phyloP scores from a whole-genome alignment of 2,797 vertebrate genomes.

The Helarctos malayanus region DNA sequence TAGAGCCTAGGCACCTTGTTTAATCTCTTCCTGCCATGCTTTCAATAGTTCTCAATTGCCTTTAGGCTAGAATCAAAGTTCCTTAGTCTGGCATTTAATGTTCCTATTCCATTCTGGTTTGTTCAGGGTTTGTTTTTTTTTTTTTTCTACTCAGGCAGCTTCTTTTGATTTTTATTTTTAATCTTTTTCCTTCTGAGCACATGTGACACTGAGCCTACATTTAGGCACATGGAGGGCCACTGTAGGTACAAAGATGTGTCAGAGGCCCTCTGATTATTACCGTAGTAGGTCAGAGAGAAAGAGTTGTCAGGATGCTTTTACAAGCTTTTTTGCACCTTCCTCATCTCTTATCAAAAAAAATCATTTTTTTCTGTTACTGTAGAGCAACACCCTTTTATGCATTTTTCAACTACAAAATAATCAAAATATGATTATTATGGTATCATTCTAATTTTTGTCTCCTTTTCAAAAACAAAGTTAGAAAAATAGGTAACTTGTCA shows the following conservation, averaged over 20 bases:
- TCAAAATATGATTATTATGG: conserved; percentile 37
- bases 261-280: neutral
- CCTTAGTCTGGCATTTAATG: neutral
- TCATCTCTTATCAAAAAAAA: neutral
- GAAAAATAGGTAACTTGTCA: neutral
- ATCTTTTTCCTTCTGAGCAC: neutral
- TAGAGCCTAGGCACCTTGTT: neutral
- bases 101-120: neutral
- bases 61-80: neutral
- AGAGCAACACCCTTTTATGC: neutral
- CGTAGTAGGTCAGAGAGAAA: neutral
- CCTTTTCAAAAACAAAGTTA: conserved; percentile 65
- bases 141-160: neutral
- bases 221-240: neutral
- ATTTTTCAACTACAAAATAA: conserved; percentile 55
- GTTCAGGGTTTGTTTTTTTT: neutral
- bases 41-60: neutral
- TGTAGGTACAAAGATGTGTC: neutral
- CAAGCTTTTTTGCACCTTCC: neutral
- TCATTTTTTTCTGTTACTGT: neutral
- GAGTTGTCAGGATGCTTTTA: conserved; percentile 10
- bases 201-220: neutral
- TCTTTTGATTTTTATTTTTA: neutral
- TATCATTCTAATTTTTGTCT: neutral
- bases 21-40: neutral